Percentiles rank a stretch among this genome's conserved stretches.
phyloP scores from a whole-genome alignment of 2,113 vertebrate genomes.

The Suricata suricatta region DNA sequence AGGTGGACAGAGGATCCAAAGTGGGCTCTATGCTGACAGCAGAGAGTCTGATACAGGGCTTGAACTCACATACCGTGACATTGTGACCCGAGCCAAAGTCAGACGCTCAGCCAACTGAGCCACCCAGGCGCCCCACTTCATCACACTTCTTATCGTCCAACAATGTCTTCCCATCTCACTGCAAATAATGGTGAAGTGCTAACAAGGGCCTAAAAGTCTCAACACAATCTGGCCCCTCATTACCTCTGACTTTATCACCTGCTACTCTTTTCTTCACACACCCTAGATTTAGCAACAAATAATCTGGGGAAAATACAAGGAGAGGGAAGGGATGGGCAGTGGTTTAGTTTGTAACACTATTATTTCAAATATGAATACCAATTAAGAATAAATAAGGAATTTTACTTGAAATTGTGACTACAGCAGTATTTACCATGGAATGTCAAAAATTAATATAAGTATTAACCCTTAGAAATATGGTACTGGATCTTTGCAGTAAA shows the following conservation, averaged over 20 bases:
- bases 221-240: background rate
- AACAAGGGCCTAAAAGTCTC: background rate
- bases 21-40: too few relatives aligned
- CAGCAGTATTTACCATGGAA: background rate
- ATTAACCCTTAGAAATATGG: background rate
- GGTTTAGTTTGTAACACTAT: background rate
- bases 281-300: background rate
- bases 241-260: background rate
- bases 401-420: conserved; percentile 2
- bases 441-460: background rate
- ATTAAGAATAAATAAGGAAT: background rate
- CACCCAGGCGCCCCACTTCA: background rate
- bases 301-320: background rate
- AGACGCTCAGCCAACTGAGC: too few relatives aligned
- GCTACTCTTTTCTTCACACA: background rate
- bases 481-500: background rate
- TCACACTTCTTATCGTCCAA: background rate
- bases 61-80: too few relatives aligned
- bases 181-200: background rate
- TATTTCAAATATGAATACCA: background rate
- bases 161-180: background rate
- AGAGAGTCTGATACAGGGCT: too few relatives aligned
- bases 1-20: too few relatives aligned
- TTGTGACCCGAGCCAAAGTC: too few relatives aligned
- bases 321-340: background rate